Percentiles rank a stretch among this genome's conserved stretches.
phyloP scores from a whole-genome alignment of 2,888 invertebrate species.

The Troilus luridus region DNA sequence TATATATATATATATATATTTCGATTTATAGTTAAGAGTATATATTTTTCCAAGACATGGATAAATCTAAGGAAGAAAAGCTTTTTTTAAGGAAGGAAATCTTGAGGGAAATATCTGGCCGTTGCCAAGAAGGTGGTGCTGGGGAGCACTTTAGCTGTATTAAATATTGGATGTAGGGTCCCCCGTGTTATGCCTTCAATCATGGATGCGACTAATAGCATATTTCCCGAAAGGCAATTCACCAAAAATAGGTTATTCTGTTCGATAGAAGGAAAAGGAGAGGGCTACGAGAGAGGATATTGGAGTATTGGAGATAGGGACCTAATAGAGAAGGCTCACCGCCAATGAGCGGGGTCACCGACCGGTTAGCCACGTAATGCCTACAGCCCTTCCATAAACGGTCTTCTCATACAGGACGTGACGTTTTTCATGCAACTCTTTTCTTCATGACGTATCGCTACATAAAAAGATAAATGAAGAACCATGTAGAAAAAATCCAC shows the following conservation, averaged over 20 bases:
- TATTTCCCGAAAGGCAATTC: conserved; percentile 38
- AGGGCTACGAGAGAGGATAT: neutral
- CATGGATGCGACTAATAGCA: conserved; percentile 16
- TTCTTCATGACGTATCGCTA: neutral
- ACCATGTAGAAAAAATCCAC: too few species aligned
- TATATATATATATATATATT: too few species aligned
- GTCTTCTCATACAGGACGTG: neutral
- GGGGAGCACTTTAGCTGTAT: neutral
- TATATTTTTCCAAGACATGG: neutral
- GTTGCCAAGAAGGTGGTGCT: neutral
- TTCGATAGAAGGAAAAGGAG: conserved; percentile 37
- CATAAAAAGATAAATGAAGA: neutral
- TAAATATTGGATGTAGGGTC: conserved; percentile 25
- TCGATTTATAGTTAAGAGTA: neutral
- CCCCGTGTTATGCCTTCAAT: conserved; percentile 5
- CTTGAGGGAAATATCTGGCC: neutral
- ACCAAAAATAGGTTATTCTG: conserved; percentile 31
- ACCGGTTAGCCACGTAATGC: conserved; percentile 11
- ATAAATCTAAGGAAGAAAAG: neutral
- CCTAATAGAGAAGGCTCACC: conserved; percentile 8
- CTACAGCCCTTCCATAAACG: neutral
- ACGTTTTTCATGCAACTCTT: neutral
- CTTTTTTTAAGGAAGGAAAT: neutral
- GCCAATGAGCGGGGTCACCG: neutral
- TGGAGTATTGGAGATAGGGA: conserved; percentile 32